phyloP scores from a whole-genome alignment of 30 jellyfish, hydroid and myxozoan species.

The Turritopsis dohrnii region DNA sequence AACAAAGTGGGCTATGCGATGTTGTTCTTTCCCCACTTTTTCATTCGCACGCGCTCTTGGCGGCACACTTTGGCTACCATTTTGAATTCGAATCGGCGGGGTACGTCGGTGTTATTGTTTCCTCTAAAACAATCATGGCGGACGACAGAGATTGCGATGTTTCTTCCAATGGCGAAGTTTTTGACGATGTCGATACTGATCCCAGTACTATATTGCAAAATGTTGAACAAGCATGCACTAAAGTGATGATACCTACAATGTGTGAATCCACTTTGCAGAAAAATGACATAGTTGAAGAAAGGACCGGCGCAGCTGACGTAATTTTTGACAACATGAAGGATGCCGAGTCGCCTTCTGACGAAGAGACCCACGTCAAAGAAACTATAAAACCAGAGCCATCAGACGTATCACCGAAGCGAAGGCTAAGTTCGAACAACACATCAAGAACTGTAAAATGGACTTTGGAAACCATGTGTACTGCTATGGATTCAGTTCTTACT shows the following conservation, averaged over 20 bases:
- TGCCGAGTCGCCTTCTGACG: conserved; percentile 8
- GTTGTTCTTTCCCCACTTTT: no score
- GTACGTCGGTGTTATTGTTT: background rate
- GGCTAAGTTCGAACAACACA: conserved; percentile 15
- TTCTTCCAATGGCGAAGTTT: conserved; percentile 22
- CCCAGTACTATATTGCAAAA: conserved; percentile 13
- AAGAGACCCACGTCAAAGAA: background rate
- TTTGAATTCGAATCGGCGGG: background rate
- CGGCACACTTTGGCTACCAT: background rate
- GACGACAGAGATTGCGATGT: conserved; percentile 27
- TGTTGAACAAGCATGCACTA: conserved; percentile 21
- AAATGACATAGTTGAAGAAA: background rate
- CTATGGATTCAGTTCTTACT: conserved; percentile 23
- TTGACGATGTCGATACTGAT: conserved; percentile 29
- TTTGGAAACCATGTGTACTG: conserved; percentile 28
- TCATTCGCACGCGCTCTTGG: no score
- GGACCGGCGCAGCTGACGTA: conserved; percentile 5
- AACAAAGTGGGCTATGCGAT: no score
- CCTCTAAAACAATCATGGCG: conserved; percentile 26
- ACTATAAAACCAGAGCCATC: background rate
- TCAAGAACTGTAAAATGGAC: conserved; percentile 32
- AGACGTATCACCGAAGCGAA: conserved; percentile 1
- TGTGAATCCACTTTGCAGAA: conserved; percentile 9
- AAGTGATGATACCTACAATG: conserved; percentile 18
- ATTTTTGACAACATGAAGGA: conserved; percentile 15